phyloP scores from a whole-genome alignment of 2,113 vertebrate genomes.

The Epinephelus fuscoguttatus region DNA sequence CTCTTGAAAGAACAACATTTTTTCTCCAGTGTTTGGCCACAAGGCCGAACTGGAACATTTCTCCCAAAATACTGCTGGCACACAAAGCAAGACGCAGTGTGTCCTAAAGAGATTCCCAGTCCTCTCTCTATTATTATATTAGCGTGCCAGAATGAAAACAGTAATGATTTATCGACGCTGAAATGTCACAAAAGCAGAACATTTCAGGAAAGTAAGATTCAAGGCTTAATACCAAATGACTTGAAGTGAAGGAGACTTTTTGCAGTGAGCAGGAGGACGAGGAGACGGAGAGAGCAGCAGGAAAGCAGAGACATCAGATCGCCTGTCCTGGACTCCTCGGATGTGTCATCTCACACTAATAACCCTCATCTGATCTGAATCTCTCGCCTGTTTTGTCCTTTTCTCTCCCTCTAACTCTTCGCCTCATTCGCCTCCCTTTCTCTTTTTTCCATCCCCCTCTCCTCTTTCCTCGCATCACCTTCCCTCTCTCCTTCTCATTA shows the following conservation, averaged over 20 bases:
- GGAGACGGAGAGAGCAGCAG: not conserved
- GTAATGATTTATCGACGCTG: not conserved
- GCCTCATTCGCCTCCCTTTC: slow-evolving; percentile 4
- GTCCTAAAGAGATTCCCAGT: not conserved
- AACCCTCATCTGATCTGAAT: slow-evolving; percentile 67
- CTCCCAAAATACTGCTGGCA: not conserved
- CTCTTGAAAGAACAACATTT: not conserved
- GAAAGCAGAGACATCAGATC: slow-evolving; percentile 49
- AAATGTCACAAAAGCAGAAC: not conserved
- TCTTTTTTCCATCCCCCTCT: slow-evolving; percentile 17
- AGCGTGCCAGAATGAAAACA: too few relatives aligned
- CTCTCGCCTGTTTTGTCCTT: slow-evolving; percentile 31
- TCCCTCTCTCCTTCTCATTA: slow-evolving; percentile 75
- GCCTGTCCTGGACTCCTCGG: slow-evolving; percentile 49
- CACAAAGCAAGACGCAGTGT: not conserved
- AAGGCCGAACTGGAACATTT: not conserved
- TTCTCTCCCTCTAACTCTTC: not conserved
- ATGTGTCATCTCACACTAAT: slow-evolving; percentile 67
- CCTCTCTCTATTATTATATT: not conserved
- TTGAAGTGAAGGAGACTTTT: slow-evolving; percentile 13
- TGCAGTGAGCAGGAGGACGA: not conserved
- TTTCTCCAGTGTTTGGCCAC: not conserved
- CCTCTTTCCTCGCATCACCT: not conserved
- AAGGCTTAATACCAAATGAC: not conserved
- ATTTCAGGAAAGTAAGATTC: slow-evolving; percentile 8